Evolutionary conservation across 1,140 invertebrate genomes (phyloP).

Genomic region (Luehdorfia chinensis): DNA sequence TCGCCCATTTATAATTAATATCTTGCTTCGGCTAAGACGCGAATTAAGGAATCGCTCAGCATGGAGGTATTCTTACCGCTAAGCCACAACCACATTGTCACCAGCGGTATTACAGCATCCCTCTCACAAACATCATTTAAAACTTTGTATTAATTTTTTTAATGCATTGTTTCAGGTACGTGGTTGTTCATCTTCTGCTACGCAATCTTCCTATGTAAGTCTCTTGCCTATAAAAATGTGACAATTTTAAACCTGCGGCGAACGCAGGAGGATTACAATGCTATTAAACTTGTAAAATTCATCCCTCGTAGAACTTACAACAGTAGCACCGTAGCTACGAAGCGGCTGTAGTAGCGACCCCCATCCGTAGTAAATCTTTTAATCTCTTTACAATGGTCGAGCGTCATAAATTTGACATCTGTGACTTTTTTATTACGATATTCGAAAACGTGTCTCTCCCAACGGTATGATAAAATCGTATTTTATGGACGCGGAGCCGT

Average conservation of each 20-base stretch:
- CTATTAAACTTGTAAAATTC: conserved; percentile 44
- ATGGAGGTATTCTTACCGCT: no score
- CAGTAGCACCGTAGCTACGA: conserved; percentile 36
- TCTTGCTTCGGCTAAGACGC: no score
- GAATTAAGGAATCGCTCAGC: no score
- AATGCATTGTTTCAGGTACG: conserved; percentile 22
- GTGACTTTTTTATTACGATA: conserved; percentile 77
- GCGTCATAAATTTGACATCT: conserved; percentile 76
- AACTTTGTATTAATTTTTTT: no score
- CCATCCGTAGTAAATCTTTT: conserved; percentile 69
- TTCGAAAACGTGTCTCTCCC: conserved; percentile 73
- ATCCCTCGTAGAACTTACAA: conserved; percentile 35
- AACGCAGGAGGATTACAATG: conserved; percentile 33
- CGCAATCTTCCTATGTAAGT: not conserved
- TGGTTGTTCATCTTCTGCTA: not conserved
- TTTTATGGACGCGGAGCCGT: conserved; percentile 63
- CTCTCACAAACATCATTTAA: no score
- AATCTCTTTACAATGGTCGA: conserved; percentile 74
- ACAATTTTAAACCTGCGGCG: conserved; percentile 11
- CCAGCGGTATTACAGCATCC: no score
- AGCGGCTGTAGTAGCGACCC: conserved; percentile 32
- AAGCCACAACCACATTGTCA: no score
- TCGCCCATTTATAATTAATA: no score
- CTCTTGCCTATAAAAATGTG: not conserved
- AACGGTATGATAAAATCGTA: conserved; percentile 72